phyloP scores from a whole-genome alignment of 1,140 invertebrate genomes.

The Ips typographus region DNA sequence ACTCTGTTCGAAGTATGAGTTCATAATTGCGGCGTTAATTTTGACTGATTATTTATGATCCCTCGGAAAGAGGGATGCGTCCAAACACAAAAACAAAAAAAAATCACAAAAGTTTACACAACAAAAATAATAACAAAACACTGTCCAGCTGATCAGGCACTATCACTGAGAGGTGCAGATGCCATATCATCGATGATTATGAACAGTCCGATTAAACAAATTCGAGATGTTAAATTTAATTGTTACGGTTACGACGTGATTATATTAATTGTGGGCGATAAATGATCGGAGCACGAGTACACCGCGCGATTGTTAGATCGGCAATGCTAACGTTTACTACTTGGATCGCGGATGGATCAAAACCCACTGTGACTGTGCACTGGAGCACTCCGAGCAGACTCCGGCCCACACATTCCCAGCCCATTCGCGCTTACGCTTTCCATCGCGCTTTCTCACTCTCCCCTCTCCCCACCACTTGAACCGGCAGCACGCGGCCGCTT shows the following conservation, averaged over 20 bases:
- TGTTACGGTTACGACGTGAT: slow-evolving; percentile 51
- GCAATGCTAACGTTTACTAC: slow-evolving; percentile 49
- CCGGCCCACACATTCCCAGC: slow-evolving; percentile 51
- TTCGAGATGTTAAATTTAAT: slow-evolving; percentile 33
- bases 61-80: slow-evolving; percentile 42
- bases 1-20: slow-evolving; percentile 93
- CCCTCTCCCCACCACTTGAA: slow-evolving; percentile 36
- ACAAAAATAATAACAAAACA: slow-evolving; percentile 30
- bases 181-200: background rate
- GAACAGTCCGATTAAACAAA: background rate
- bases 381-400: slow-evolving; percentile 50
- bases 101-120: slow-evolving; percentile 27
- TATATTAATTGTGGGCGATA: slow-evolving; percentile 48
- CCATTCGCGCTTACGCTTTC: slow-evolving; percentile 48
- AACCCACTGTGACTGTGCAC: slow-evolving; percentile 44
- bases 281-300: slow-evolving; percentile 41
- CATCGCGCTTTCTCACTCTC: slow-evolving; percentile 41
- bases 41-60: slow-evolving; percentile 42
- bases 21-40: slow-evolving; percentile 68
- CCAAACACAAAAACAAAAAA: slow-evolving; percentile 34
- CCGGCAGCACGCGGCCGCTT: slow-evolving; percentile 38
- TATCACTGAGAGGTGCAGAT: slow-evolving; percentile 8
- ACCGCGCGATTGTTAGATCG: slow-evolving; percentile 47
- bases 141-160: background rate
- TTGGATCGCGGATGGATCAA: slow-evolving; percentile 48